Evolutionary conservation across 2,888 invertebrate genomes (phyloP), one percentile per base, ranked within the genome.

Genomic region (Elysia crispata): DNA sequence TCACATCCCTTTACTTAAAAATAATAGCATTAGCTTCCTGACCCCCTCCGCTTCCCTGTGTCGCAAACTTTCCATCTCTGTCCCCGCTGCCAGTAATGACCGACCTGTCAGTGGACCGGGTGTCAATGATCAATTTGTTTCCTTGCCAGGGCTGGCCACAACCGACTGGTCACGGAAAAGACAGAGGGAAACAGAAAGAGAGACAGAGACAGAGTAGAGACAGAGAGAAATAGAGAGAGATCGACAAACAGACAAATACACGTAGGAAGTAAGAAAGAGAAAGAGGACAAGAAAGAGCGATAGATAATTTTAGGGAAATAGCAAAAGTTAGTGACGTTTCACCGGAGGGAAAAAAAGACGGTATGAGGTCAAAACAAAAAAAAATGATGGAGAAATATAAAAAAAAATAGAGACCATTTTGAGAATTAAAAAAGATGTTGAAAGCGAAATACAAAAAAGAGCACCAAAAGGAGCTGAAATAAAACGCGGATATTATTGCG

Each of bases 21-120:
- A 41, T 6, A 41, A 11, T 41, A 11, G 5, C 11, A 41, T 41
- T 41, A 41, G 41, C 11, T 41, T 49, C 49, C 50, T 72, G 49
- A 41, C 30, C 25, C 41, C 23, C 30, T 72, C 72, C n/a, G 8
- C 49, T n/a, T 72, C 41, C 49, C n/a, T 54, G 0, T 77, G n/a
- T 69, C 77, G 54, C 54, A 69, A 23, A 54, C 69, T 77, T 30
- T 77, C 25, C 69, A 30, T 73, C 31, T 79, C 72, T 73, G 28
- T 67, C 79, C 41, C 3, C 5, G 41, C 41, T 11, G 41, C 41
- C 11, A 41, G 41, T 41, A 41, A 41, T 41, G 41, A 41, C 41
- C 41, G 5, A 41, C 41, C 41, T 41, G 41, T 41, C 41, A 41
- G 41, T 41, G 41, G 41, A 41, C 41, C 41, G 41, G 41, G 41